A percentile compares a stretch with the other conserved stretches of the same genome.
Evolutionary conservation across 2,113 vertebrate genomes (phyloP).

Genomic region (Sphaerodactylus townsendi): DNA sequence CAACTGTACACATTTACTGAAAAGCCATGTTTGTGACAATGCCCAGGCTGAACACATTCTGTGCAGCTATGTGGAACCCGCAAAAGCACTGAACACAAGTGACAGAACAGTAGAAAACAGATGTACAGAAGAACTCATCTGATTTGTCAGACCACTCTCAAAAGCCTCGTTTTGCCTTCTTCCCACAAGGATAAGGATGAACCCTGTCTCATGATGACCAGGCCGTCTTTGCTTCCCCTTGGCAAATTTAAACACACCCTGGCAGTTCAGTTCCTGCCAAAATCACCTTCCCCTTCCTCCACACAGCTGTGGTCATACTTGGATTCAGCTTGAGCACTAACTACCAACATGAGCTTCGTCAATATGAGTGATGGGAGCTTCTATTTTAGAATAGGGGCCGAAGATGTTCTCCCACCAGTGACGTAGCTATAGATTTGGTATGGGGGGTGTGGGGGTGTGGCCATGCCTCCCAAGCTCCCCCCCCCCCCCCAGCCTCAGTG

Average conservation of each 20-base stretch:
- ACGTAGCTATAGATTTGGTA: no score
- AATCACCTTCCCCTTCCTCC: neutral
- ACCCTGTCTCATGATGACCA: neutral
- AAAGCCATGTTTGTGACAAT: neutral
- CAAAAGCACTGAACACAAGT: neutral
- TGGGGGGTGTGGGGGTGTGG: no score
- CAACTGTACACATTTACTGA: neutral
- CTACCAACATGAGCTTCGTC: no score
- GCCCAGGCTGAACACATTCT: neutral
- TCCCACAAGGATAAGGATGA: neutral
- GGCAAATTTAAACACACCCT: neutral
- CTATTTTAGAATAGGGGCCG: no score
- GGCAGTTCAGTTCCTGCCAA: neutral
- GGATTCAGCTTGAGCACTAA: neutral
- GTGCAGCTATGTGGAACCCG: neutral
- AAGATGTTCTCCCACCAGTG: no score
- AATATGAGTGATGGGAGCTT: no score
- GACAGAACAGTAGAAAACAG: neutral
- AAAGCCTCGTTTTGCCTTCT: neutral
- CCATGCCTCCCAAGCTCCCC: no score
- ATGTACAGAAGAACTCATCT: neutral
- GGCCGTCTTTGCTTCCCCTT: neutral
- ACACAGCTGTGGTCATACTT: neutral
- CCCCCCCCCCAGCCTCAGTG: no score
- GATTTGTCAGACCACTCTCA: neutral